These are phyloP conservation scores for Torymus texanus DNA, from an alignment of 2,888 invertebrate genomes.

Conservation along the genomic window DNA sequence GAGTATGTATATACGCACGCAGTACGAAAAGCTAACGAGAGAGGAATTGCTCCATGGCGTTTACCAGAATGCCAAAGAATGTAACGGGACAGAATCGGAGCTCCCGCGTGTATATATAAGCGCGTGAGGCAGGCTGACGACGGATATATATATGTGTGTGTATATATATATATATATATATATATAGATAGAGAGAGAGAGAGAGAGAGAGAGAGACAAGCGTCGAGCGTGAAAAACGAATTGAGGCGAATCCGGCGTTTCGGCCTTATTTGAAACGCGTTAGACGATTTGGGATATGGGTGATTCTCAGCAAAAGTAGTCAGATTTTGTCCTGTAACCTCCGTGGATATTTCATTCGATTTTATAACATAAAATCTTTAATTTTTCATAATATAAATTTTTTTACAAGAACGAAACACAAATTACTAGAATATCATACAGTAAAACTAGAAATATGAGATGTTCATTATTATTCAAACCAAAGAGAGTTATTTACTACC, in stretches of 20 bases:
- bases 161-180: not conserved
- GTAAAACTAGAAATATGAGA: too few species aligned
- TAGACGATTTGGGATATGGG: not conserved
- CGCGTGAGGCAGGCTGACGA: not conserved
- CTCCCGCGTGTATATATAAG: not conserved
- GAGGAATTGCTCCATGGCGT: constrained; percentile 13
- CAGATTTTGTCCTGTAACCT: too few species aligned
- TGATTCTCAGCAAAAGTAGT: too few species aligned
- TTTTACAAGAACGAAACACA: too few species aligned
- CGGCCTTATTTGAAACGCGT: constrained; percentile 2
- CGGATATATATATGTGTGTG: not conserved
- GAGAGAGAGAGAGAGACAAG: not conserved
- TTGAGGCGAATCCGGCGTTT: constrained; percentile 16
- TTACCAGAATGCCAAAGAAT: constrained; percentile 45
- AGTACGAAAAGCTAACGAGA: constrained; percentile 19
- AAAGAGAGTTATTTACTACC: too few species aligned
- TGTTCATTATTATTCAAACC: too few species aligned
- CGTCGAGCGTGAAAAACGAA: constrained; percentile 32
- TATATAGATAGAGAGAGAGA: too few species aligned
- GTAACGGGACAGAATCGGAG: constrained; percentile 45
- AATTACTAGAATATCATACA: too few species aligned
- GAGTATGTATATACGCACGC: not conserved
- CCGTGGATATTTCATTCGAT: too few species aligned
- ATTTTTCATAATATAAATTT: too few species aligned
- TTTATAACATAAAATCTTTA: too few species aligned